These are phyloP conservation scores for Ennomos erosarius DNA, from an alignment of 2,888 invertebrate species.

Conservation along the genomic window DNA sequence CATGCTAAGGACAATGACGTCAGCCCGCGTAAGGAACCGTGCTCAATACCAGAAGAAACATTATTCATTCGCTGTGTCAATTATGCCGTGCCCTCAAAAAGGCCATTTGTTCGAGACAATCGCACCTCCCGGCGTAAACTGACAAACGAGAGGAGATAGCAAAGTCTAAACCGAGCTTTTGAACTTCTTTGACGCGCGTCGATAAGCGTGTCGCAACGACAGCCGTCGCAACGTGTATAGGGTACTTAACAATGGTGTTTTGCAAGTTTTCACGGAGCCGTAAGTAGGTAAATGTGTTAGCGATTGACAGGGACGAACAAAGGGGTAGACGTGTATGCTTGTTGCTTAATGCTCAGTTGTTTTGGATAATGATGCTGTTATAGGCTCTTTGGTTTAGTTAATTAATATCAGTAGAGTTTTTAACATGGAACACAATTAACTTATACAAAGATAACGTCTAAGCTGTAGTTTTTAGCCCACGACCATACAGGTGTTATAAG, in stretches of 20 bases:
- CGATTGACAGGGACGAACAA: slow-evolving; percentile 74
- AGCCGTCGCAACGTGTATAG: slow-evolving; percentile 56
- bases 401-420: not conserved
- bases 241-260: slow-evolving; percentile 72
- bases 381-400: not conserved
- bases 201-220: slow-evolving; percentile 71
- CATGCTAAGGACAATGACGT: slow-evolving; percentile 18
- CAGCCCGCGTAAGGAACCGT: slow-evolving; percentile 14
- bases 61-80: slow-evolving; percentile 44
- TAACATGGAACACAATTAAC: too few relatives aligned
- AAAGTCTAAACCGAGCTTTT: slow-evolving; percentile 78
- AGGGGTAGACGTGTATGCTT: slow-evolving; percentile 39
- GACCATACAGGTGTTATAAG: too few relatives aligned
- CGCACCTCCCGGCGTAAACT: slow-evolving; percentile 70
- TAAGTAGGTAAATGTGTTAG: slow-evolving; percentile 84
- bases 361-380: slow-evolving; percentile 12
- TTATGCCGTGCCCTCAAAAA: slow-evolving; percentile 55
- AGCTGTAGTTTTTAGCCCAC: too few relatives aligned
- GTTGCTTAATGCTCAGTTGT: slow-evolving; percentile 8
- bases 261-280: slow-evolving; percentile 79
- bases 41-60: slow-evolving; percentile 36
- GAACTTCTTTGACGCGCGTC: slow-evolving; percentile 82
- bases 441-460: too few relatives aligned
- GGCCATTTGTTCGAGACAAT: slow-evolving; percentile 79
- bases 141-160: slow-evolving; percentile 80